Conservation (phyloP, 1,140 invertebrate species). For the Drosophila melanica region DNA sequence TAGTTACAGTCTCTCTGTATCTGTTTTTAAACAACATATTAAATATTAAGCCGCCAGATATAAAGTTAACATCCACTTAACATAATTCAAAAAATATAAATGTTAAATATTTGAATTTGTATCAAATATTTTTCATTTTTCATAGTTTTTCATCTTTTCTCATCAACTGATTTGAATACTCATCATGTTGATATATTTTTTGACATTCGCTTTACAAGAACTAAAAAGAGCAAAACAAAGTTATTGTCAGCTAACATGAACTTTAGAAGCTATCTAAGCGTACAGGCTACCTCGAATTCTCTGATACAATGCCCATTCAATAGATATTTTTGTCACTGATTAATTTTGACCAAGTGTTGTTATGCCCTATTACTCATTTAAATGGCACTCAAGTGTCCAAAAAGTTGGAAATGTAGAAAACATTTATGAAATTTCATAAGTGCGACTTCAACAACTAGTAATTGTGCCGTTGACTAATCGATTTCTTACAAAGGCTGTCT, state of each 20-base stretch:
- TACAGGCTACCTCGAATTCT: too few species aligned
- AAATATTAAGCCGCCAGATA: too few species aligned
- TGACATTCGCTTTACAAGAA: neutral
- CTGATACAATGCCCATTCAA: conserved; percentile 3
- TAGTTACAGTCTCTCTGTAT: too few species aligned
- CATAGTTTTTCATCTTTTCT: too few species aligned
- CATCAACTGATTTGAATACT: too few species aligned
- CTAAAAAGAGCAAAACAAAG: neutral
- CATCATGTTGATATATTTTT: neutral
- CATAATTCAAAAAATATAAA: too few species aligned
- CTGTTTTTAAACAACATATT: too few species aligned
- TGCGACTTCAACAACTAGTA: conserved; percentile 11
- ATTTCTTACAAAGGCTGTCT: conserved; percentile 16
- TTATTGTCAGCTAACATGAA: neutral
- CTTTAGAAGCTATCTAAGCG: neutral
- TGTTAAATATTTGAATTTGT: too few species aligned
- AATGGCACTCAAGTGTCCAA: conserved; percentile 51
- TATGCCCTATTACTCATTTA: conserved; percentile 44
- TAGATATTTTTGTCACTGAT: conserved; percentile 28
- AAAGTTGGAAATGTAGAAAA: conserved; percentile 21
- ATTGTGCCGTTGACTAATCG: conserved; percentile 38
- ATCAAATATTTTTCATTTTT: too few species aligned
- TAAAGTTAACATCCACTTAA: too few species aligned
- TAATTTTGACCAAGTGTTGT: conserved; percentile 24
- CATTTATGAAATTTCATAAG: conserved; percentile 33